phyloP scores from a whole-genome alignment of 2,113 vertebrate species.

The Oncorhynchus tshawytscha region DNA sequence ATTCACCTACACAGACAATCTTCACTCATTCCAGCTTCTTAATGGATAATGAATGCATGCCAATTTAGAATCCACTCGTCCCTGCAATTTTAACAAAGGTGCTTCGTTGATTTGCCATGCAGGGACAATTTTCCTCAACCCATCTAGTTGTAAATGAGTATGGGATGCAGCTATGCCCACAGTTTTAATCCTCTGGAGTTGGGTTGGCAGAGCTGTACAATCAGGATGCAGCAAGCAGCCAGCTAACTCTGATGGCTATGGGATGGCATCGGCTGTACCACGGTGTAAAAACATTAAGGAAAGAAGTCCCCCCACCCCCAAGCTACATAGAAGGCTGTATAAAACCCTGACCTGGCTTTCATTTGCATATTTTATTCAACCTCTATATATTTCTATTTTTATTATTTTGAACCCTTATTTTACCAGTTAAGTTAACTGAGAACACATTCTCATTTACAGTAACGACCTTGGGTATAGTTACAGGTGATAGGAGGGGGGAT shows the following conservation, averaged over 20 bases:
- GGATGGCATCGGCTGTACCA: constrained; percentile 14
- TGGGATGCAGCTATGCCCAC: constrained; percentile 26
- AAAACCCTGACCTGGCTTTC: not conserved
- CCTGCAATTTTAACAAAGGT: constrained; percentile 14
- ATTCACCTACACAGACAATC: too few relatives aligned
- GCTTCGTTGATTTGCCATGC: constrained; percentile 9
- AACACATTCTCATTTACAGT: too few relatives aligned
- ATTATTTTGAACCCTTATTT: too few relatives aligned
- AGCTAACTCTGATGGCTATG: not conserved
- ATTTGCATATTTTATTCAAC: constrained; percentile 5
- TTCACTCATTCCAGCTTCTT: too few relatives aligned
- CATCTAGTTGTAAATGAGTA: constrained; percentile 24
- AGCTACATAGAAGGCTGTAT: constrained; percentile 11
- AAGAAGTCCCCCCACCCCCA: not conserved
- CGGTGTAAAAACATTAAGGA: constrained; percentile 16
- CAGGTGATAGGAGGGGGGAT: too few relatives aligned
- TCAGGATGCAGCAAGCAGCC: constrained; percentile 40
- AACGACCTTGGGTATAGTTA: too few relatives aligned
- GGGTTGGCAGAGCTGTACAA: constrained; percentile 16
- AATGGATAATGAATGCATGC: too few relatives aligned
- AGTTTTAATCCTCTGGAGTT: constrained; percentile 17
- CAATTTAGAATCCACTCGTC: constrained; percentile 4
- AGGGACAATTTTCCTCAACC: constrained; percentile 19
- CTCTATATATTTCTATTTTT: not conserved
- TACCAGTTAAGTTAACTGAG: too few relatives aligned